Base-by-base conservation (phyloP, 2,888 invertebrate species). In the Drosophila longiperda region DNA sequence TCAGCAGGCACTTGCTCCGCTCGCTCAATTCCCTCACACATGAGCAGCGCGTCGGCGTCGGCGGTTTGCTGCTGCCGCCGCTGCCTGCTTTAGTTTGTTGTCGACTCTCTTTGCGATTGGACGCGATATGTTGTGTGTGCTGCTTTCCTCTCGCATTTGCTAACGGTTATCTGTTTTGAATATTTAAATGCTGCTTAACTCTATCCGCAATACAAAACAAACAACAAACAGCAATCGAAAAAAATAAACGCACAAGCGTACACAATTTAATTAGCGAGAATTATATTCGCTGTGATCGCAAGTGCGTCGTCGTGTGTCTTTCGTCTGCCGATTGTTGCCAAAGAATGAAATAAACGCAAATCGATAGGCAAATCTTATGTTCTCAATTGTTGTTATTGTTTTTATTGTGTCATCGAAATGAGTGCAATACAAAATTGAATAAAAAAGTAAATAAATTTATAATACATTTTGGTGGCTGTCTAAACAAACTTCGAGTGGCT, bases 21-120 rank as follows among this genome's bases (percentile, higher is more conserved):
- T 66, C 67, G 68, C 82, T 87, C 82, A 84, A 71, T 82, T 71
- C 70, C 66, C 70, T 68, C 78, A 50, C 53, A 63, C 64, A 61
- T 54, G 52, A 63, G 60, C 66, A 63, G 63, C 66, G 82, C 87
- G 88, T 75, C 69, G 62, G 75, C 66, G 57, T 57, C 40, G 42
- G 32, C 60, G 66, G 58, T 73, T 80, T 70, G 33, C 63, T 72
- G 81, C 72, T 72, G 84, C 77, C 66, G 83, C 64, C 55, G 59
- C 67, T 73, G 78, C 55, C 54, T 67, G 72, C 62, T 61, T 65
- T 61, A 87, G 84, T 84, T 75, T 74, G 82, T 87, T 84, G 60
- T 75, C 85, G 84, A 75, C 89, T 89, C 85, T 84, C 90, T 89
- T 78, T 75, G 72, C 65, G 86, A 72, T 82, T 85, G 88, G 87